phyloP scores from a whole-genome alignment of 2,888 invertebrate genomes.

The Syritta pipiens region DNA sequence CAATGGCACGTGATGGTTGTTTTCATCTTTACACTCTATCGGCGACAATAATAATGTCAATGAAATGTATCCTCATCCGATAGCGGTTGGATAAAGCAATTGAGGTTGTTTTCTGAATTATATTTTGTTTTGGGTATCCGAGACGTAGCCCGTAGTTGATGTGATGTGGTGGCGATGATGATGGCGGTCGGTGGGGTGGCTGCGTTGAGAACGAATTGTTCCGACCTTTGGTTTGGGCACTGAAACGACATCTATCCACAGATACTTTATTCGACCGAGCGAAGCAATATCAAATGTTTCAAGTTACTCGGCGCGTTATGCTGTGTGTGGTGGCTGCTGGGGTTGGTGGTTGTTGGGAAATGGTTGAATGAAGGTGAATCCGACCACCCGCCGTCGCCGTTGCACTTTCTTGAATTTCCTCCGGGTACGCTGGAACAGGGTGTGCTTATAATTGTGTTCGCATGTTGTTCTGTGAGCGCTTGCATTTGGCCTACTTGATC shows the following conservation, averaged over 20 bases:
- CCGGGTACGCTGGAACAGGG: too few relatives aligned
- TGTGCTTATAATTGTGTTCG: too few relatives aligned
- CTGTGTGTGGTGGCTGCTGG: background rate
- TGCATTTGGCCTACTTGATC: too few relatives aligned
- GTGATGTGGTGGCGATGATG: background rate
- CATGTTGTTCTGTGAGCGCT: too few relatives aligned
- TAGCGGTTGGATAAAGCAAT: constrained; percentile 43
- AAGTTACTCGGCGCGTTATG: background rate
- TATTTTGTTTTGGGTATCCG: constrained; percentile 13
- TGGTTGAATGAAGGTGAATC: constrained; percentile 18
- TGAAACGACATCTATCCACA: constrained; percentile 17
- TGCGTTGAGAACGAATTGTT: constrained; percentile 4
- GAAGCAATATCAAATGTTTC: constrained; percentile 14
- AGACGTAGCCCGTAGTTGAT: background rate
- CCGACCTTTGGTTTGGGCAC: constrained; percentile 20
- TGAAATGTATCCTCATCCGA: constrained; percentile 62
- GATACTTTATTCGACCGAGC: background rate
- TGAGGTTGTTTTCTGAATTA: constrained; percentile 53
- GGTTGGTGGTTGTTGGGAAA: too few relatives aligned
- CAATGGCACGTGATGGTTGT: constrained; percentile 56
- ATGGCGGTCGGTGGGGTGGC: background rate
- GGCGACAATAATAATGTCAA: constrained; percentile 55
- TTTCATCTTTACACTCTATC: constrained; percentile 55
- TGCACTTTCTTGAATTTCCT: constrained; percentile 43
- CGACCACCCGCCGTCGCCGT: background rate